Evolutionary conservation across 2,888 invertebrate species (phyloP).

Genomic region (Temnothorax ravouxi): DNA sequence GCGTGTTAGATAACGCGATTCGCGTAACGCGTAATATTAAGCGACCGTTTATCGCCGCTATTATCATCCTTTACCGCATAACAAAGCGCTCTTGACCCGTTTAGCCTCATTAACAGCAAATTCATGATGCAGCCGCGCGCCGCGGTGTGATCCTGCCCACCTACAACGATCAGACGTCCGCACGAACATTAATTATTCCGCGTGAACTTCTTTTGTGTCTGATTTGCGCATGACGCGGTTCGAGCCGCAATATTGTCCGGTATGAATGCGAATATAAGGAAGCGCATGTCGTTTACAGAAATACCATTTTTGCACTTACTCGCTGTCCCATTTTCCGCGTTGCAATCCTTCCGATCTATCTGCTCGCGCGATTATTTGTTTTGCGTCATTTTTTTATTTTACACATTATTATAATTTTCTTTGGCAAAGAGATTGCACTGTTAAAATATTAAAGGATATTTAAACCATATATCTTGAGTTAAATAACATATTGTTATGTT

Average conservation of each 20-base stretch:
- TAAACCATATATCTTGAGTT: no score
- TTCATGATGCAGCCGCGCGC: slow-evolving; percentile 54
- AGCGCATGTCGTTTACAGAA: neutral
- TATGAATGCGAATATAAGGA: neutral
- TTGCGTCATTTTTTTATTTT: neutral
- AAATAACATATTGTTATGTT: no score
- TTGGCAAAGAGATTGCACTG: neutral
- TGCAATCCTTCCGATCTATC: neutral
- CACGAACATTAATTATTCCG: neutral
- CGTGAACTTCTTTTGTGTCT: neutral
- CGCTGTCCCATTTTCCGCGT: neutral
- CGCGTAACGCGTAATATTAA: slow-evolving; percentile 53
- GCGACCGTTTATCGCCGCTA: slow-evolving; percentile 43
- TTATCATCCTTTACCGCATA: slow-evolving; percentile 64
- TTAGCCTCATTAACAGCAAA: slow-evolving; percentile 77
- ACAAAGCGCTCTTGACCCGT: slow-evolving; percentile 81
- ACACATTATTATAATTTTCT: neutral
- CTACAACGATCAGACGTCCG: slow-evolving; percentile 16
- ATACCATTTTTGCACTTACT: slow-evolving; percentile 2
- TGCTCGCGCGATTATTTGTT: neutral
- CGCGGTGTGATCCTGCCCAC: slow-evolving; percentile 53
- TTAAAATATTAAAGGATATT: no score
- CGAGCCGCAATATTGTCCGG: neutral
- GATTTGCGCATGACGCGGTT: neutral
- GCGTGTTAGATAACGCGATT: slow-evolving; percentile 22